Base-by-base conservation (phyloP, 2,797 vertebrate genomes). In the Rhinatrema bivittatum region DNA sequence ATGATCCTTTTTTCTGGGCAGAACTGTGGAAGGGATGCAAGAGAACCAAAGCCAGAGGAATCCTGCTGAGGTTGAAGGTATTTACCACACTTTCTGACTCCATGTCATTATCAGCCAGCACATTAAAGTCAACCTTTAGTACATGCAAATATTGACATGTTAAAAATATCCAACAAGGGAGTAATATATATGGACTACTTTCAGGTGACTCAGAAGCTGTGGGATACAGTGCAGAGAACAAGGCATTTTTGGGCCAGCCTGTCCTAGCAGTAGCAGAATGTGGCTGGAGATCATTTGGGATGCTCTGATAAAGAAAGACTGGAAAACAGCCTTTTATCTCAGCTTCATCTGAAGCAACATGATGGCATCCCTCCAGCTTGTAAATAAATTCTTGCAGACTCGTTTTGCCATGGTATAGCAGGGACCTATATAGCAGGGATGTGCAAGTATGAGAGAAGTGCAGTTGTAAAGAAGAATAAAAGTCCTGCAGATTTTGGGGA, bases 131-230 rank as follows among this genome's bases (percentile, higher is more conserved):
- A 4, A 90, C 76, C 66, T 87, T 88, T 35, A 95, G 70, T 50
- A 94, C 65, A 12, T 89, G 90, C 29, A 98, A 77, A 45, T 93
- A 81, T 44, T 87, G 79, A 9, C 81, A 65, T 1, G 91, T 91
- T 44, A 98, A 81, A 61, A 97, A 84, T 55, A 97, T 64, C 76
- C 94, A 84, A 28, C 78, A 83, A 0, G 89, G 90, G 39, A 86
- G 76, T 40, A 76, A 58, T 10, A 68, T 56, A 1, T 73, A 70
- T 21, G 65, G 68, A 16, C 58, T 60, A 1, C 71, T 61, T 24
- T 71, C 70, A 2, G 64, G 55, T 38, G 60, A 65, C 3, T 64
- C 71, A 7, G 54, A 75, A 18, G 77, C 62, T 6, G 64, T 79
- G 5, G 74, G 78, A 56, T 63, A 68, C 37, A 81, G 26, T n/a